These are phyloP conservation scores for Nylanderia fulva DNA, from an alignment of 1,140 invertebrate species.

Conservation along the genomic window DNA sequence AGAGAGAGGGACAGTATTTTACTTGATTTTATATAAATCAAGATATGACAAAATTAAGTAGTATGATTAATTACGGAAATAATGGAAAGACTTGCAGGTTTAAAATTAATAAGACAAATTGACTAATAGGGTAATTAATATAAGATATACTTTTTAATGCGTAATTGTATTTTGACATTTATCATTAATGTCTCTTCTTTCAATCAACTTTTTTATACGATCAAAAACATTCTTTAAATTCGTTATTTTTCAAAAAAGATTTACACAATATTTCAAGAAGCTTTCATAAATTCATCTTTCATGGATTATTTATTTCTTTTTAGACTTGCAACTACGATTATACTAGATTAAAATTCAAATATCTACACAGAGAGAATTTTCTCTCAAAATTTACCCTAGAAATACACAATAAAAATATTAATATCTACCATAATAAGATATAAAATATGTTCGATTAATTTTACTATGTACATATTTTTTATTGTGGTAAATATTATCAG, in stretches of 20 bases:
- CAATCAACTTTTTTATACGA: neutral
- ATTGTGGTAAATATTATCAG: too few relatives aligned
- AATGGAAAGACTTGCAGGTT: neutral
- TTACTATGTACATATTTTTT: too few relatives aligned
- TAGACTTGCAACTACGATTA: neutral
- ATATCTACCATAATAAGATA: too few relatives aligned
- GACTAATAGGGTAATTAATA: conserved; percentile 3
- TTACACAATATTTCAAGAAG: neutral
- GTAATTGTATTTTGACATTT: neutral
- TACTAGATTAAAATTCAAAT: neutral
- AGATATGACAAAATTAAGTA: neutral
- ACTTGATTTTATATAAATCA: neutral
- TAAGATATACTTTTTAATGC: neutral
- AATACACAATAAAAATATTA: too few relatives aligned
- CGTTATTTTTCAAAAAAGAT: neutral
- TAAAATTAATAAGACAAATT: too few relatives aligned
- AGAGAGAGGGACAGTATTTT: neutral
- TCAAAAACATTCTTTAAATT: neutral
- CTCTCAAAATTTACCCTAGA: too few relatives aligned
- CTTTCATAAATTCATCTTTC: neutral
- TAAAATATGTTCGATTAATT: too few relatives aligned
- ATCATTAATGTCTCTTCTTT: neutral
- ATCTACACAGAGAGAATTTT: too few relatives aligned
- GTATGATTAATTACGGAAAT: neutral
- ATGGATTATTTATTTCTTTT: neutral